These are phyloP conservation scores for Heterodera filipjevi DNA, from an alignment of 2,888 invertebrate species.

Conservation along the genomic window DNA sequence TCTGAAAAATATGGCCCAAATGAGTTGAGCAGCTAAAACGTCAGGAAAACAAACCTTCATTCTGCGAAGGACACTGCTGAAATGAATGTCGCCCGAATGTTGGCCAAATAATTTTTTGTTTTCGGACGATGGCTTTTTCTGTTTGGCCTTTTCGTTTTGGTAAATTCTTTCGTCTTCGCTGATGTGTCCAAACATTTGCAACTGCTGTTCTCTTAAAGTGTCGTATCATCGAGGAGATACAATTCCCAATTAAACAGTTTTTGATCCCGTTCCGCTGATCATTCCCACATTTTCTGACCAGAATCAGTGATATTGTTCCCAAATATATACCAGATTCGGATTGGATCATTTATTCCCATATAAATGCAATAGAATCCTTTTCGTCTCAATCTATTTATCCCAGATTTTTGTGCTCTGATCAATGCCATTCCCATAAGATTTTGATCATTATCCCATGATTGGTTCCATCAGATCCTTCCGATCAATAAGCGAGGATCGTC, in stretches of 20 bases:
- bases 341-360: too few relatives aligned
- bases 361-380: too few relatives aligned
- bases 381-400: too few relatives aligned
- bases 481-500: too few relatives aligned
- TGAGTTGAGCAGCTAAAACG: neutral
- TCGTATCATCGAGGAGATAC: neutral
- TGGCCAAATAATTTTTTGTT: neutral
- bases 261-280: neutral
- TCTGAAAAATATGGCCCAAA: neutral
- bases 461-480: too few relatives aligned
- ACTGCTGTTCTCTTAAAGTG: neutral
- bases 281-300: too few relatives aligned
- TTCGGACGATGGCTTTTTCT: neutral
- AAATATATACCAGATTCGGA: too few relatives aligned
- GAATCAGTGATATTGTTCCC: too few relatives aligned
- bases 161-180: neutral
- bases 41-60: neutral
- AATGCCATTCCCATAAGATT: neutral
- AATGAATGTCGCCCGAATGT: neutral
- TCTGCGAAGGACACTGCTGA: neutral
- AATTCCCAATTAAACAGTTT: too few relatives aligned
- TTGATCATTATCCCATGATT: neutral
- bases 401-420: neutral
- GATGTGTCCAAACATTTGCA: neutral
- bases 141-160: neutral